Evolutionary conservation across 2,797 vertebrate genomes (phyloP).

Genomic region (Alfaro cultratus): DNA sequence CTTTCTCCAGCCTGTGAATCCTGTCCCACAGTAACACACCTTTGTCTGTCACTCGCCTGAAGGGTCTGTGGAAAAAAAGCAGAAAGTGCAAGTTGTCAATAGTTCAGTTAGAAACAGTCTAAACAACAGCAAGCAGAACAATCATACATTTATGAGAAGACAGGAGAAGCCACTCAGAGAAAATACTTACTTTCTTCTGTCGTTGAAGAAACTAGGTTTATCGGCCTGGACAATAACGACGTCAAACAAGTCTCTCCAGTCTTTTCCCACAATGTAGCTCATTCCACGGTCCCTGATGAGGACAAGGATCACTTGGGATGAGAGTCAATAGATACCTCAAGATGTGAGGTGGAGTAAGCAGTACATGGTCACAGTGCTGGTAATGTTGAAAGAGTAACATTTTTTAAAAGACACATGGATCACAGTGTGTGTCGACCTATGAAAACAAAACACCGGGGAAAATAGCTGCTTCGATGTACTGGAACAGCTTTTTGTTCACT

Average conservation of each 20-base stretch:
- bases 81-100: neutral
- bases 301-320: conserved; percentile 20
- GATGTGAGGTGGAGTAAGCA: neutral
- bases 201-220: conserved; percentile 97
- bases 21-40: conserved; percentile 96
- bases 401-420: neutral
- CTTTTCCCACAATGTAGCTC: conserved; percentile 94
- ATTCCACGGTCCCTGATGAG: conserved; percentile 91
- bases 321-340: neutral
- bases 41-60: conserved; percentile 93
- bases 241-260: conserved; percentile 97
- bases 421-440: neutral
- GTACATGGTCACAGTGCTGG: neutral
- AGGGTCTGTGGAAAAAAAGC: conserved; percentile 83
- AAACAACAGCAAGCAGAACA: neutral
- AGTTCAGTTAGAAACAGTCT: neutral
- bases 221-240: conserved; percentile 97
- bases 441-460: neutral
- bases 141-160: conserved; percentile 1
- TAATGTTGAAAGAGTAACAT: neutral
- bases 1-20: conserved; percentile 94
- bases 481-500: too few species aligned
- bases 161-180: neutral
- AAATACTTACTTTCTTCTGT: conserved; percentile 90
- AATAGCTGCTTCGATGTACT: neutral